Evolutionary conservation across 2,797 vertebrate species (phyloP).

Genomic region (Enteromius thamalakanensis): DNA sequence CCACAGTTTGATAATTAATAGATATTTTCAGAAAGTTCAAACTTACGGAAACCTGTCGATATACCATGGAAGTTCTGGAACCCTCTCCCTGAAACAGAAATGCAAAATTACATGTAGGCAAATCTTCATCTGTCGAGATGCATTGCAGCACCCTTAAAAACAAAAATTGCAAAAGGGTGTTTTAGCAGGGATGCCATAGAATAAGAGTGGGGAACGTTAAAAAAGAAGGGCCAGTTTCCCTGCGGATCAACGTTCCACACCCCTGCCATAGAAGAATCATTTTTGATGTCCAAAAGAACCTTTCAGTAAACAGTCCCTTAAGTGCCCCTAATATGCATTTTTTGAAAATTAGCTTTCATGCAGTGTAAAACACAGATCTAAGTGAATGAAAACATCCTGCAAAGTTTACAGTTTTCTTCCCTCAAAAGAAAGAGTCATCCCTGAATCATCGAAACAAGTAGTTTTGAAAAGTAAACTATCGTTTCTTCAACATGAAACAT

Average conservation of each 20-base stretch:
- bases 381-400: too few relatives aligned
- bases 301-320: not conserved
- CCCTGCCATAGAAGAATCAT: too few relatives aligned
- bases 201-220: not conserved
- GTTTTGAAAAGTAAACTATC: too few relatives aligned
- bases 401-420: too few relatives aligned
- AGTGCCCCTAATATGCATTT: too few relatives aligned
- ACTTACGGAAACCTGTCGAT: slow-evolving; percentile 76
- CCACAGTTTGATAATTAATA: not conserved
- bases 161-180: not conserved
- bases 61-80: slow-evolving; percentile 79
- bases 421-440: too few relatives aligned
- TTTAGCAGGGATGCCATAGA: not conserved
- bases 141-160: not conserved
- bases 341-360: too few relatives aligned
- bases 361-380: too few relatives aligned
- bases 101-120: slow-evolving; percentile 30
- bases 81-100: slow-evolving; percentile 71
- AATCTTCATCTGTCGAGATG: not conserved
- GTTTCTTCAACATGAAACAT: too few relatives aligned
- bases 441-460: too few relatives aligned
- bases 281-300: not conserved
- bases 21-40: not conserved
- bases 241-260: too few relatives aligned
- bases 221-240: too few relatives aligned